Evolutionary conservation across 1,140 invertebrate species (phyloP).

Genomic region (Sycophila sp.): DNA sequence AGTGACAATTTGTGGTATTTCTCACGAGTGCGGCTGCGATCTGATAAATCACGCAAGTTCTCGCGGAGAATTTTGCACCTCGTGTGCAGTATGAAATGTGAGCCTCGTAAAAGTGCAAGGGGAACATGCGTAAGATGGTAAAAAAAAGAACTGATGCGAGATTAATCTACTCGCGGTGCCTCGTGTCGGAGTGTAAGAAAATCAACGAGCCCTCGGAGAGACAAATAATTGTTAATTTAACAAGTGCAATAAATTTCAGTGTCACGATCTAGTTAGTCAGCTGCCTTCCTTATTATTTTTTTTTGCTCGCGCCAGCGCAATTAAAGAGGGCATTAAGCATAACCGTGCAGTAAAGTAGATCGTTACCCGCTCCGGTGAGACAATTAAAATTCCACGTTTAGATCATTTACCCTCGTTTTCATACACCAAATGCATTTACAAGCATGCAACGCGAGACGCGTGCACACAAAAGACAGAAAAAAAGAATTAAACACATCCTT

Average conservation of each 20-base stretch:
- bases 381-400: not conserved
- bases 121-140: not conserved
- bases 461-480: not conserved
- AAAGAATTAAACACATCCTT: too few relatives aligned
- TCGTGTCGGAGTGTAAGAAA: not conserved
- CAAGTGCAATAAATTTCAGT: not conserved
- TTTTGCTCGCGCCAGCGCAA: not conserved
- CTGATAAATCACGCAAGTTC: too few relatives aligned
- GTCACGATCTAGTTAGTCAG: not conserved
- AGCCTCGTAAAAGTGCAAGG: not conserved
- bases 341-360: not conserved
- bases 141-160: not conserved
- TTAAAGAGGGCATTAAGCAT: not conserved
- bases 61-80: too few relatives aligned
- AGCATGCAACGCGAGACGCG: too few relatives aligned
- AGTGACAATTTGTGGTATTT: too few relatives aligned
- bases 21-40: too few relatives aligned
- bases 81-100: too few relatives aligned
- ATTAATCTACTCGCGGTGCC: not conserved
- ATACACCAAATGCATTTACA: not conserved
- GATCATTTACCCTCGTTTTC: not conserved
- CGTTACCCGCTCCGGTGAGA: not conserved
- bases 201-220: not conserved
- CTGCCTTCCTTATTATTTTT: not conserved
- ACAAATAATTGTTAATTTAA: constrained; percentile 10